Percentiles rank a stretch among this genome's conserved stretches.
phyloP scores from a whole-genome alignment of 2,113 vertebrate genomes.

The Clupea harengus region DNA sequence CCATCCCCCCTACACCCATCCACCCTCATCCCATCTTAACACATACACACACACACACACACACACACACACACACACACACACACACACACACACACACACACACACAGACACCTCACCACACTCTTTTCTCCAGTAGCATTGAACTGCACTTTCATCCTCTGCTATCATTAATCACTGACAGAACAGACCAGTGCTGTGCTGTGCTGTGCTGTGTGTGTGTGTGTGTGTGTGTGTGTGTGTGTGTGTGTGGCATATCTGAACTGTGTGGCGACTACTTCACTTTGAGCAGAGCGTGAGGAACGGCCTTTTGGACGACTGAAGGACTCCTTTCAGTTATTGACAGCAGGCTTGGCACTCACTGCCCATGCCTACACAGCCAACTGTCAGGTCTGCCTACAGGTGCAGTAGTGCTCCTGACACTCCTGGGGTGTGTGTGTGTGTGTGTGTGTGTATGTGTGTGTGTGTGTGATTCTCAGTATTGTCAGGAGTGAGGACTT shows the following conservation, averaged over 20 bases:
- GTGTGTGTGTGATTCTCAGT: neutral
- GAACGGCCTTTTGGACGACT: too few relatives aligned
- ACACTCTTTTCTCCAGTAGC: neutral
- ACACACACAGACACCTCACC: neutral
- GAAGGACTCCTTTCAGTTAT: neutral
- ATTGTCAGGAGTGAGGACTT: neutral
- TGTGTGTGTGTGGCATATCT: neutral
- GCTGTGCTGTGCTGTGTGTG: neutral
- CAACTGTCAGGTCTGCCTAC: neutral
- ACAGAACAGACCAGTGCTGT: neutral
- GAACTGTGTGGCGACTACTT: too few relatives aligned
- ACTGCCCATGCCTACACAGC: too few relatives aligned
- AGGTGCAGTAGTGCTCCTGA: neutral
- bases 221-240: neutral
- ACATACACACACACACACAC: neutral
- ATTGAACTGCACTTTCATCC: constrained; percentile 26
- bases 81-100: neutral
- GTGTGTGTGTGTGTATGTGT: neutral
- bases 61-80: neutral
- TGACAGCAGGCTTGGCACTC: neutral
- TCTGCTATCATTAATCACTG: constrained; percentile 38
- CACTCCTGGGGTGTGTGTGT: neutral
- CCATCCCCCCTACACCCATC: neutral
- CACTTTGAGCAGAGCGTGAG: too few relatives aligned
- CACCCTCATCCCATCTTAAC: neutral